Base-by-base conservation (phyloP, 2,113 vertebrate genomes). In the Dicaeum eximium region DNA sequence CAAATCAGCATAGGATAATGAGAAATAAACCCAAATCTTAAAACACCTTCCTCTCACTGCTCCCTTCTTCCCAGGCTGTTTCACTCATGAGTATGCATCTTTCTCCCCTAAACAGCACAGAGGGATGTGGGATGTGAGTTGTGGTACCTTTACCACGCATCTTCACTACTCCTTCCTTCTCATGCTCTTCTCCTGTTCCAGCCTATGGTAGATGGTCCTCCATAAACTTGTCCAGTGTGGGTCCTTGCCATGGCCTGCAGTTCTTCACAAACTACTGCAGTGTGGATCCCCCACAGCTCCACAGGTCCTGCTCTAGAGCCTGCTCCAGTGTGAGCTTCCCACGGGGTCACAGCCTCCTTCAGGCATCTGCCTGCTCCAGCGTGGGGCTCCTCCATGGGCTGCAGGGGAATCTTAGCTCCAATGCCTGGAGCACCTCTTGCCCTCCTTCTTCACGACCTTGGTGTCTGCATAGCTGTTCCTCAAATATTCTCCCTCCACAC, bases 141-240 rank as follows among this genome's bases (percentile, higher is more conserved):
- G 11, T 1, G 7, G 13, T 33, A 42, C 40, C 7, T 62, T 67
- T 1, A 1, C 35, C 64, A 66, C 4, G 47, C 4, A 2, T 48
- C 54, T 38, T 21, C 1, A 0, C 6, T 2, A 1, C 12, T 64
- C 23, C 16, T 71, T 77, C 35, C 12, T 77, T 45, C 35, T 70
- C 14, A 23, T 7, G 4, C 4, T 27, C 12, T 38, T 60, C 10
- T 19, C 8, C 23, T 47, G 11, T 15, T 80, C 13, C 38, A 65
- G 19, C 0, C 0, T 7, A 23, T 1, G 1, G 10, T 16, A 35
- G 4, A 21, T 20, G 24, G 10, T 35, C 33, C 21, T 57, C 37
- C 30, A 13, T 2, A 3, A 84, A 45, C 10, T 44, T n/a, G 57
- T 92, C 40, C 40, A 20, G 1, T 13, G 19, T 54, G 40, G 2